Percentiles rank a stretch among this genome's conserved stretches.
These are phyloP conservation scores for Trachelus stipa DNA, from an alignment of 2,888 invertebrate genomes.

Conservation along the genomic window DNA sequence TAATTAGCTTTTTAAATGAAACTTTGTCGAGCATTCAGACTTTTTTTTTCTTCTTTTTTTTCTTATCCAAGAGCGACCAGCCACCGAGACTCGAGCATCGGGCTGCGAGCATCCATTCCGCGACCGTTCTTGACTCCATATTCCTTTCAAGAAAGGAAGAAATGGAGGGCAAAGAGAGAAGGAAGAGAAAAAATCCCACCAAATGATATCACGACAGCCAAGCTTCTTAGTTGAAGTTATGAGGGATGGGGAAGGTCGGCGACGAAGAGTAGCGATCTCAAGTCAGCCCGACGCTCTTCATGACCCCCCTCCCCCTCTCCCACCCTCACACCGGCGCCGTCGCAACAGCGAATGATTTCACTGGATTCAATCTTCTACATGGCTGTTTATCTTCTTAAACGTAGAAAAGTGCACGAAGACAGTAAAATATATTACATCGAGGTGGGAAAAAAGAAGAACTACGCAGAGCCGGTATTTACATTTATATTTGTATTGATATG, in stretches of 20 bases:
- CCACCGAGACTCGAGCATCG: no score
- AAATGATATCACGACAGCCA: not conserved
- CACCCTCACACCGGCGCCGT: not conserved
- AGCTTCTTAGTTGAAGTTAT: constrained; percentile 30
- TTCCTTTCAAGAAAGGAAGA: constrained; percentile 3
- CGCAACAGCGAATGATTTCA: no score
- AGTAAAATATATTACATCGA: not conserved
- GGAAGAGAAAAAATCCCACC: constrained; percentile 23
- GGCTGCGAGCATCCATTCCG: no score
- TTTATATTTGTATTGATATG: no score
- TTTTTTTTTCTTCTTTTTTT: constrained; percentile 12
- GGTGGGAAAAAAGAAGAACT: not conserved
- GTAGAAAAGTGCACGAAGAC: constrained; percentile 2
- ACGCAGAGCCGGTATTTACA: constrained; percentile 10
- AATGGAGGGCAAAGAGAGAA: not conserved
- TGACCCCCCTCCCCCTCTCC: not conserved
- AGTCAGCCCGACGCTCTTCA: constrained; percentile 15
- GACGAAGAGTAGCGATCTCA: constrained; percentile 25
- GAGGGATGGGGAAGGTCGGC: constrained; percentile 10
- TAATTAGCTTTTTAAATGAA: constrained; percentile 59
- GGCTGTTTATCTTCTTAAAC: not conserved
- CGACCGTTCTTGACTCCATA: no score
- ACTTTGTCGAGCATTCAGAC: constrained; percentile 48
- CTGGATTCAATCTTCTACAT: not conserved
- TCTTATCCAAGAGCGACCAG: not conserved